Evolutionary conservation across 1,140 invertebrate genomes (phyloP).

Genomic region (Chlorops oryzae): DNA sequence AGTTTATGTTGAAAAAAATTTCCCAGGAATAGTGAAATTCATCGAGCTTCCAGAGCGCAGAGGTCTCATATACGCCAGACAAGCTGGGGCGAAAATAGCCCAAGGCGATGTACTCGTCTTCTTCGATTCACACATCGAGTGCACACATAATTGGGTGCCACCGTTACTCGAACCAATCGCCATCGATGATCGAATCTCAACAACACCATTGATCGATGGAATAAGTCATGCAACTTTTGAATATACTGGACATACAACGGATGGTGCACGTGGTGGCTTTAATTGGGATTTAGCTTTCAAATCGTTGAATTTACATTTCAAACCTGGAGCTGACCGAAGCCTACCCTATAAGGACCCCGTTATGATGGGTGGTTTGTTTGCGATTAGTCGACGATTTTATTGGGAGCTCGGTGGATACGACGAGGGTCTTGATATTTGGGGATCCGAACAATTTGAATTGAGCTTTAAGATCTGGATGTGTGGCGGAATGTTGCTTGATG

Average conservation of each 20-base stretch:
- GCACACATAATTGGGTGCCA: slow-evolving; percentile 75
- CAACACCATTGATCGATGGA: slow-evolving; percentile 81
- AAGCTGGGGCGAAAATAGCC: slow-evolving; percentile 75
- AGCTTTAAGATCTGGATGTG: slow-evolving; percentile 87
- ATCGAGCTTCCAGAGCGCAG: slow-evolving; percentile 64
- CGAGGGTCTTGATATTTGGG: slow-evolving; percentile 78
- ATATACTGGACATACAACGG: slow-evolving; percentile 51
- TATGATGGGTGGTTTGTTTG: slow-evolving; percentile 93
- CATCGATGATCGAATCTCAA: slow-evolving; percentile 62
- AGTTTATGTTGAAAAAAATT: slow-evolving; percentile 47
- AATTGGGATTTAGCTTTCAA: slow-evolving; percentile 97
- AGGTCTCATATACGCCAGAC: slow-evolving; percentile 79
- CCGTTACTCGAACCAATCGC: slow-evolving; percentile 67
- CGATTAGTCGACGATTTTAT: slow-evolving; percentile 82
- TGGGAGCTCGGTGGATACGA: slow-evolving; percentile 95
- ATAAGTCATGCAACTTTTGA: slow-evolving; percentile 32
- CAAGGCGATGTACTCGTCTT: slow-evolving; percentile 81
- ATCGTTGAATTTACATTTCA: slow-evolving; percentile 74
- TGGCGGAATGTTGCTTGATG: slow-evolving; percentile 82
- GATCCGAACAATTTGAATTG: slow-evolving; percentile 88
- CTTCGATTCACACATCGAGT: slow-evolving; percentile 89
- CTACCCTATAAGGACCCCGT: slow-evolving; percentile 84
- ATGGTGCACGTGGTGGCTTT: slow-evolving; percentile 70
- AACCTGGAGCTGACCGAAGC: slow-evolving; percentile 67
- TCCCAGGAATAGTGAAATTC: slow-evolving; percentile 51